Percentiles rank a stretch among this genome's conserved stretches.
These are phyloP conservation scores for Eulemur rubriventer DNA, from an alignment of 2,797 vertebrate genomes.

Conservation along the genomic window DNA sequence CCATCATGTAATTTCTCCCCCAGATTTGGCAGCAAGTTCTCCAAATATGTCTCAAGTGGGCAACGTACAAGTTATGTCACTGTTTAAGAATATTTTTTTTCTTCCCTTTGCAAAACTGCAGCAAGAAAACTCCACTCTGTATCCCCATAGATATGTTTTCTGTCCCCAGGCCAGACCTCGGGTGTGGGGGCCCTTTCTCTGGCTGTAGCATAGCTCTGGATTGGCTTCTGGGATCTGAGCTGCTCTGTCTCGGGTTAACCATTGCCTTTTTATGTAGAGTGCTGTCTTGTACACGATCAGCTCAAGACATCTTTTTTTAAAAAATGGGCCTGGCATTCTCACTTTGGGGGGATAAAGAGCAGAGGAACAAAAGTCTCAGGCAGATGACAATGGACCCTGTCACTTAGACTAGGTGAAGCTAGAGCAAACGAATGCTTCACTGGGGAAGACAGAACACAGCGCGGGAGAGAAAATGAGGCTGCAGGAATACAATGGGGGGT, in stretches of 20 bases:
- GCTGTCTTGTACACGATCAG: constrained; percentile 34
- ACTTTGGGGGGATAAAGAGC: constrained; percentile 51
- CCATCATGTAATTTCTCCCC: background rate
- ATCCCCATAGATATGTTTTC: background rate
- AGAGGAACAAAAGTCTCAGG: constrained; percentile 75
- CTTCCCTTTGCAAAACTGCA: background rate
- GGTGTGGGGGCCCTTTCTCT: background rate
- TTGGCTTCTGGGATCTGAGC: background rate
- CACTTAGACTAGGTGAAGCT: constrained; percentile 78
- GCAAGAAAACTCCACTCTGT: background rate
- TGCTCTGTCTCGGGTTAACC: constrained; percentile 27
- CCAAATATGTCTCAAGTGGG: background rate
- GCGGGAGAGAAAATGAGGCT: background rate
- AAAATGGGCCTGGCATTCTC: constrained; percentile 42
- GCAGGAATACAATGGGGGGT: constrained; percentile 1
- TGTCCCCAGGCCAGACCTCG: background rate
- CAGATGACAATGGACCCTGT: constrained; percentile 80
- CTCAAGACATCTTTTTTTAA: constrained; percentile 13
- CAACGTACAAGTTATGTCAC: background rate
- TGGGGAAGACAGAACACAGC: constrained; percentile 67
- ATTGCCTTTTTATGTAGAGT: constrained; percentile 36
- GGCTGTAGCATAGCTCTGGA: background rate
- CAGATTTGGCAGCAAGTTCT: constrained; percentile 1
- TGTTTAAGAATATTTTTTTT: background rate
- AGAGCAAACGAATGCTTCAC: constrained; percentile 68